These are phyloP conservation scores for Babyrousa celebensis DNA, from an alignment of 2,797 vertebrate genomes.

Conservation along the genomic window DNA sequence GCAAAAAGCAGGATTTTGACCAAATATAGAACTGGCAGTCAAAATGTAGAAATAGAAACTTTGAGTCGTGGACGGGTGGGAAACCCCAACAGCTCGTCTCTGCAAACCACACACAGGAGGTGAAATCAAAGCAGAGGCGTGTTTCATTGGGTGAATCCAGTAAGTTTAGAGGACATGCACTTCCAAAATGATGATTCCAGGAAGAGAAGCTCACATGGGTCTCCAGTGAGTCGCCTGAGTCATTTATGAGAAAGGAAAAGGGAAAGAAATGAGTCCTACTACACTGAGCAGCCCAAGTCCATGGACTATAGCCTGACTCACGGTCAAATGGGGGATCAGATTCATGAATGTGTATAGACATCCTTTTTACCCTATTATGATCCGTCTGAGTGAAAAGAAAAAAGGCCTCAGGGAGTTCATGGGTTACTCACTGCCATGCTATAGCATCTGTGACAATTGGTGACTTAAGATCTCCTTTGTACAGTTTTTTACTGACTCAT, in stretches of 20 bases:
- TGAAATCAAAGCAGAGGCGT: neutral
- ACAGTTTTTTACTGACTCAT: slow-evolving; percentile 67
- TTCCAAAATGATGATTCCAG: slow-evolving; percentile 69
- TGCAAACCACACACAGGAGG: slow-evolving; percentile 48
- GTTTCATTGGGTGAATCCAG: neutral
- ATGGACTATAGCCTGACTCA: slow-evolving; percentile 66
- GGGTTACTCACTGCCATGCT: slow-evolving; percentile 35
- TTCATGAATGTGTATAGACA: slow-evolving; percentile 34
- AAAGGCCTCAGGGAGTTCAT: slow-evolving; percentile 27
- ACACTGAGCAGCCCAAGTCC: neutral
- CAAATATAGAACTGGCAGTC: slow-evolving; percentile 81
- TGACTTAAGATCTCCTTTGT: slow-evolving; percentile 3
- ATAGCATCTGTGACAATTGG: neutral
- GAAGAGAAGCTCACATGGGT: slow-evolving; percentile 31
- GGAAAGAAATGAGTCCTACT: slow-evolving; percentile 59
- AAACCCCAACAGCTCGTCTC: slow-evolving; percentile 69
- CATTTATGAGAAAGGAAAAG: slow-evolving; percentile 76
- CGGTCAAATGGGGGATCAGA: slow-evolving; percentile 42
- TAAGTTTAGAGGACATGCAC: slow-evolving; percentile 12
- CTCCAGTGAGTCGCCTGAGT: slow-evolving; percentile 58
- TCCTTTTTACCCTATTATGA: slow-evolving; percentile 52
- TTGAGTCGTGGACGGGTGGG: slow-evolving; percentile 56
- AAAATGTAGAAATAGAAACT: slow-evolving; percentile 83
- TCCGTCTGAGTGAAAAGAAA: slow-evolving; percentile 62
- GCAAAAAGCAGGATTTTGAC: slow-evolving; percentile 73